These are phyloP conservation scores for Cerastoderma edule DNA, from an alignment of 2,888 invertebrate genomes.

Conservation along the genomic window DNA sequence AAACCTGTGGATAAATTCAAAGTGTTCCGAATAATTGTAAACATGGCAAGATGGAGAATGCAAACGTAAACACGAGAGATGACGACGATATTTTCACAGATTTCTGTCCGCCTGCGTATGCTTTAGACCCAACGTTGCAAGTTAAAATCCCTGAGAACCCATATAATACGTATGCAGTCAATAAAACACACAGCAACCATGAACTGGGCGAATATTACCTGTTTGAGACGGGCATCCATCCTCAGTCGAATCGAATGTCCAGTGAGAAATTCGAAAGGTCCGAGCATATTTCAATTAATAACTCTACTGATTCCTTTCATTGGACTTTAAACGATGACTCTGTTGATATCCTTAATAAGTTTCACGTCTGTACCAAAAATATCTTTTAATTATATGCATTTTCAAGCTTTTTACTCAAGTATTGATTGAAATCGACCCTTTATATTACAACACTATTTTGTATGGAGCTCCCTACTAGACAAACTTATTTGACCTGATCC, in stretches of 20 bases:
- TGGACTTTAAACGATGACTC: too few species aligned
- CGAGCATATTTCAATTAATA: too few species aligned
- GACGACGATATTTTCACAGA: slow-evolving; percentile 26
- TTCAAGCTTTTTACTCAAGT: too few species aligned
- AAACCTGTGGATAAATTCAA: slow-evolving; percentile 18
- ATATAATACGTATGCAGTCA: not conserved
- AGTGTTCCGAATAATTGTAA: slow-evolving; percentile 53
- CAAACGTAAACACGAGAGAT: slow-evolving; percentile 1
- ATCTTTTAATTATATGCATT: too few species aligned
- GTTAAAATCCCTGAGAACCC: not conserved
- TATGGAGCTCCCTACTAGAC: too few species aligned
- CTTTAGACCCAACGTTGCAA: not conserved
- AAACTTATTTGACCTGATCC: too few species aligned
- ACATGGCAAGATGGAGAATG: slow-evolving; percentile 65
- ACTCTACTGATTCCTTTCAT: too few species aligned
- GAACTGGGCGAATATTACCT: not conserved
- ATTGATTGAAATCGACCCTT: too few species aligned
- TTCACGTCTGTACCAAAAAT: too few species aligned
- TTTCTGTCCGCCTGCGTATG: not conserved
- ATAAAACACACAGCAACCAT: not conserved
- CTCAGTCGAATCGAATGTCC: not conserved
- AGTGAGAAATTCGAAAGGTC: too few species aligned
- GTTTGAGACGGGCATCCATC: not conserved
- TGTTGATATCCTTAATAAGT: too few species aligned
- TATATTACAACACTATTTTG: too few species aligned